These are phyloP conservation scores for Tor tambroides DNA, from an alignment of 2,113 vertebrate genomes.

Conservation along the genomic window DNA sequence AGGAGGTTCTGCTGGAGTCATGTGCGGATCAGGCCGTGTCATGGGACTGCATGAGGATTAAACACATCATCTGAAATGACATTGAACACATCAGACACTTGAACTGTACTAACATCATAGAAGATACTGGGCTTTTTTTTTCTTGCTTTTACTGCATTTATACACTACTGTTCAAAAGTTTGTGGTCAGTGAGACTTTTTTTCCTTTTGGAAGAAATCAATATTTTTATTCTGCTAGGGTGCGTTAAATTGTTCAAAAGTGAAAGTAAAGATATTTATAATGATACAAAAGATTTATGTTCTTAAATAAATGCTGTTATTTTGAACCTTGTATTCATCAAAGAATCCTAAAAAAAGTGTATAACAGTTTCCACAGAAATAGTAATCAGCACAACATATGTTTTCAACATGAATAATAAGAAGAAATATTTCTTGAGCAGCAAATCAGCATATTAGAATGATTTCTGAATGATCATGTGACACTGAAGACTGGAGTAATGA, in stretches of 20 bases:
- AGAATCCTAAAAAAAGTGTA: neutral
- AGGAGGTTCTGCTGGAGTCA: constrained; percentile 30
- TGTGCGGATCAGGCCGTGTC: constrained; percentile 46
- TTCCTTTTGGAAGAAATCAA: neutral
- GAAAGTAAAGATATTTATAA: neutral
- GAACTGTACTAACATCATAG: constrained; percentile 24
- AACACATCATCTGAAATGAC: constrained; percentile 18
- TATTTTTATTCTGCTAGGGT: neutral
- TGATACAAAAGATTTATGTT: neutral
- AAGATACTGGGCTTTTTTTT: neutral
- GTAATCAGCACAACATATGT: neutral
- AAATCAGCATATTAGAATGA: neutral
- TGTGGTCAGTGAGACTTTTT: neutral
- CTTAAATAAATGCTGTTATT: neutral
- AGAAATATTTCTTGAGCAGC: neutral
- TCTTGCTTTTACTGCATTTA: neutral
- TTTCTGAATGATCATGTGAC: neutral
- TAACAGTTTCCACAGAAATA: neutral
- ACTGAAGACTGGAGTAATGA: neutral
- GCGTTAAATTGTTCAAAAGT: neutral
- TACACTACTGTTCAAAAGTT: neutral
- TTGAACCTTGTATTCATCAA: neutral
- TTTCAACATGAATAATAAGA: neutral
- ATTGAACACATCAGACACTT: neutral
- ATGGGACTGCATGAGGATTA: constrained; percentile 31